A percentile compares a stretch with the other conserved stretches of the same genome.
These are phyloP conservation scores for Akabosia matsudoensis DNA, from an alignment of 1,140 invertebrate species.

Conservation along the genomic window DNA sequence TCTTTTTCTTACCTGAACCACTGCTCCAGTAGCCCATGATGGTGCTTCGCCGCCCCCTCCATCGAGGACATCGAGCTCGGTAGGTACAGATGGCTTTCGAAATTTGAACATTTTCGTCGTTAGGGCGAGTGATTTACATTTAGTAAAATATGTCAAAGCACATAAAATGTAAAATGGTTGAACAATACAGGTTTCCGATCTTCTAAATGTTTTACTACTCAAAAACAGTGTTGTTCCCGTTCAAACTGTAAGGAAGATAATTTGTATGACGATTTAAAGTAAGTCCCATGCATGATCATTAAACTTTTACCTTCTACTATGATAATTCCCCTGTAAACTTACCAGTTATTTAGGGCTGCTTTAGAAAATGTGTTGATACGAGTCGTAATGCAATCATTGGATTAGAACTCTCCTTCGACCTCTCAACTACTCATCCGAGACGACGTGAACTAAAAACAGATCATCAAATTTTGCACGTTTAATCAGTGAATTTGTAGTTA, in stretches of 20 bases:
- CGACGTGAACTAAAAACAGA: neutral
- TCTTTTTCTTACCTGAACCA: no score
- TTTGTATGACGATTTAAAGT: no score
- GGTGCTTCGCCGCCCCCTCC: no score
- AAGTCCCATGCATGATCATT: neutral
- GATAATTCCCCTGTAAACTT: no score
- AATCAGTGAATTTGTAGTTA: neutral
- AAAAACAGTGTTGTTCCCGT: neutral
- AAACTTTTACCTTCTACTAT: no score
- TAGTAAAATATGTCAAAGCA: slow-evolving; percentile 3
- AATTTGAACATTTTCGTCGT: slow-evolving; percentile 29
- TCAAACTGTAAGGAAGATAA: no score
- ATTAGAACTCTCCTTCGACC: slow-evolving; percentile 23
- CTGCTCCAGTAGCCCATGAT: no score
- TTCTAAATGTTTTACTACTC: neutral
- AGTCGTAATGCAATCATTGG: slow-evolving; percentile 45
- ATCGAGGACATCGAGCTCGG: neutral
- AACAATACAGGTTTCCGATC: neutral
- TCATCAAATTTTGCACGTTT: neutral
- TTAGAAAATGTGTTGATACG: slow-evolving; percentile 43
- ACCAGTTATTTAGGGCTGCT: slow-evolving; percentile 35
- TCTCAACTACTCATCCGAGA: slow-evolving; percentile 27
- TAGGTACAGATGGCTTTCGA: slow-evolving; percentile 17
- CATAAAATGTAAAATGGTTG: neutral
- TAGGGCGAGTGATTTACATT: slow-evolving; percentile 1